A percentile compares a stretch with the other conserved stretches of the same genome.
phyloP scores from a whole-genome alignment of 2,888 invertebrate genomes.

The Shargacucullia verbasci region DNA sequence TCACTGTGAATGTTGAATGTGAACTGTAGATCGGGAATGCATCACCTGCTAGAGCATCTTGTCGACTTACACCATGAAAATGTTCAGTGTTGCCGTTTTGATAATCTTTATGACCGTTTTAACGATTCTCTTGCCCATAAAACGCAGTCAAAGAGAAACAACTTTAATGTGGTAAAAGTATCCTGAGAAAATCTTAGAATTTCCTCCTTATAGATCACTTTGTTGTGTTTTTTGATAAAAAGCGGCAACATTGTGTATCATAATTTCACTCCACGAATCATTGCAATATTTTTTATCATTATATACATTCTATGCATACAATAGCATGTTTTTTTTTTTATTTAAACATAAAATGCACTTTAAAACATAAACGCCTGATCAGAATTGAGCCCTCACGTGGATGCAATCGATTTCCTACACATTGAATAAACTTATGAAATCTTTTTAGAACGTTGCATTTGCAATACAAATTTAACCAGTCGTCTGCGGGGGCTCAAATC shows the following conservation, averaged over 20 bases:
- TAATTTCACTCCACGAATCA: slow-evolving; percentile 39
- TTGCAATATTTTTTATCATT: slow-evolving; percentile 29
- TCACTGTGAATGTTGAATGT: slow-evolving; percentile 80
- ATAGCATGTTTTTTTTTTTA: slow-evolving; percentile 38
- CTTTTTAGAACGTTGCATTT: slow-evolving; percentile 8
- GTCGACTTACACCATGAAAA: slow-evolving; percentile 40
- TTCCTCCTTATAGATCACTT: no score
- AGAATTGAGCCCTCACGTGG: slow-evolving; percentile 5
- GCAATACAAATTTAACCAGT: not conserved
- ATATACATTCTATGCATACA: slow-evolving; percentile 11
- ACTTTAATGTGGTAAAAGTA: not conserved
- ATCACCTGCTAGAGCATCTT: slow-evolving; percentile 70
- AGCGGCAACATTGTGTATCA: slow-evolving; percentile 24
- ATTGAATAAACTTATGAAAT: slow-evolving; percentile 13
- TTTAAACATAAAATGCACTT: not conserved
- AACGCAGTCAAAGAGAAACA: not conserved
- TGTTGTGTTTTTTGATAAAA: not conserved
- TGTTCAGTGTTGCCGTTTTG: slow-evolving; percentile 36
- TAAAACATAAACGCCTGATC: slow-evolving; percentile 2
- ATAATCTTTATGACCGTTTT: not conserved
- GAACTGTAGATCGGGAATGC: slow-evolving; percentile 84
- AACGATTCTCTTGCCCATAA: not conserved
- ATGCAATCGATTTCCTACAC: not conserved
- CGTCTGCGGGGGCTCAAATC: slow-evolving; percentile 6
- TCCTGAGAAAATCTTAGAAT: not conserved